Base-by-base conservation (phyloP, 2,113 vertebrate species). In the Panthera uncia region DNA sequence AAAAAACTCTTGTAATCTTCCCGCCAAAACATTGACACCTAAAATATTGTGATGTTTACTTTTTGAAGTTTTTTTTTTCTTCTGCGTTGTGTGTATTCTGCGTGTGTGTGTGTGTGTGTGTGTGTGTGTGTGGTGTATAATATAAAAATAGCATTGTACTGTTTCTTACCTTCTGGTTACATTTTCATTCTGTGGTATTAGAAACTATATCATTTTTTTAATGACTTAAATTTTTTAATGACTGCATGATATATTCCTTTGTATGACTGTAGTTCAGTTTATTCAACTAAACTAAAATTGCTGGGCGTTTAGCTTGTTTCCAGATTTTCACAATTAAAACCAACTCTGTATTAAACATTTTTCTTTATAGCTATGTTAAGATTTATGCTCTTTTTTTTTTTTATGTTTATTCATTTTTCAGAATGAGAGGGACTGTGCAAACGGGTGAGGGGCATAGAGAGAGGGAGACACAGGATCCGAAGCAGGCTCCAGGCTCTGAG, bases 321-420 rank as follows among this genome's bases (percentile, higher is more conserved):
- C 85, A n/a, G 80, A 55, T 96, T 79, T 93, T 96, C 65, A 94
- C 3, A 3, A 21, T 81, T 81, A 79, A 80, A 96, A 73, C 69
- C 10, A 96, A 65, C 7, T 93, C 29, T 84, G 23, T 45, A 81
- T 80, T 97, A 91, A 91, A 71, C 19, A 16, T 65, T 52, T 95
- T 87, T 81, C 38, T 94, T 89, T 91, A 21, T 74, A 87, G 73
- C 33, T 86, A 65, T 1, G 63, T 65, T 71, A 74, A 45, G 38
- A 45, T 74, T 61, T 74, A 45, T 74, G 36, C 14, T 79, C 11
- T 38, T 94, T 79, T 79, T 45, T 45, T 55, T 55, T 55, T 55
- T 55, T 18, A 61, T 23, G 57, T 61, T 57, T 57, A 57, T 57
- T 61, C 57, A 61, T 61, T 3, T 61, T 61, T 61, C 21, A 61